These are phyloP conservation scores for Takifugu flavidus DNA, from an alignment of 2,113 vertebrate species.

Conservation along the genomic window DNA sequence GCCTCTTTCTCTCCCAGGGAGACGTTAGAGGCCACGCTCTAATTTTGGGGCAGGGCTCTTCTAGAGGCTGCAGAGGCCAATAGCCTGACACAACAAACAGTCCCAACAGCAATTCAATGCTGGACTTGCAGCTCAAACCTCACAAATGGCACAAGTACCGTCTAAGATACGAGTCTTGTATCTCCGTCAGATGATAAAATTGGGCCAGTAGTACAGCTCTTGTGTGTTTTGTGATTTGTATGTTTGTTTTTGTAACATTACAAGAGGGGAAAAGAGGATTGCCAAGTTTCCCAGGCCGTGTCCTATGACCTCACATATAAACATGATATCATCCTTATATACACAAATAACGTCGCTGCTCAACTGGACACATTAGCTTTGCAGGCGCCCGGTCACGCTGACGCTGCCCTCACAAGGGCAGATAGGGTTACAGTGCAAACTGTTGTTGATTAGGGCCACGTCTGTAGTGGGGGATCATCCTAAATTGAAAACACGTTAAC, in stretches of 20 bases:
- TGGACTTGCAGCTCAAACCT: constrained; percentile 33
- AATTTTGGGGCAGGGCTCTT: constrained; percentile 63
- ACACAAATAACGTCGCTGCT: constrained; percentile 31
- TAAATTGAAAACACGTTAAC: constrained; percentile 81
- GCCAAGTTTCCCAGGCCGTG: constrained; percentile 22
- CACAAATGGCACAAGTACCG: constrained; percentile 8
- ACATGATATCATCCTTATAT: constrained; percentile 47
- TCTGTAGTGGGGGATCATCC: constrained; percentile 63
- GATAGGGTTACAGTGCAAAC: constrained; percentile 77
- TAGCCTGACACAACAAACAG: constrained; percentile 64
- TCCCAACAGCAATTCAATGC: constrained; percentile 64
- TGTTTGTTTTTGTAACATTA: constrained; percentile 15
- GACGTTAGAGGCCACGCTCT: constrained; percentile 69
- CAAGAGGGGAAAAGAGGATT: constrained; percentile 34
- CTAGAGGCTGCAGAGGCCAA: constrained; percentile 53
- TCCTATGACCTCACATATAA: constrained; percentile 55
- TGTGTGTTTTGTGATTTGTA: neutral
- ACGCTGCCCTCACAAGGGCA: constrained; percentile 51
- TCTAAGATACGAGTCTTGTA: constrained; percentile 19
- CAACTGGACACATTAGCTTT: constrained; percentile 63
- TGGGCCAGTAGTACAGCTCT: neutral
- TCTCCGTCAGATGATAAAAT: constrained; percentile 4
- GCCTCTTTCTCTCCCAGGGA: constrained; percentile 68
- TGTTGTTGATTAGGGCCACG: constrained; percentile 78
- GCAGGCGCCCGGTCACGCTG: constrained; percentile 60